phyloP scores from a whole-genome alignment of 2,888 invertebrate species.

The Cyaniris semiargus region DNA sequence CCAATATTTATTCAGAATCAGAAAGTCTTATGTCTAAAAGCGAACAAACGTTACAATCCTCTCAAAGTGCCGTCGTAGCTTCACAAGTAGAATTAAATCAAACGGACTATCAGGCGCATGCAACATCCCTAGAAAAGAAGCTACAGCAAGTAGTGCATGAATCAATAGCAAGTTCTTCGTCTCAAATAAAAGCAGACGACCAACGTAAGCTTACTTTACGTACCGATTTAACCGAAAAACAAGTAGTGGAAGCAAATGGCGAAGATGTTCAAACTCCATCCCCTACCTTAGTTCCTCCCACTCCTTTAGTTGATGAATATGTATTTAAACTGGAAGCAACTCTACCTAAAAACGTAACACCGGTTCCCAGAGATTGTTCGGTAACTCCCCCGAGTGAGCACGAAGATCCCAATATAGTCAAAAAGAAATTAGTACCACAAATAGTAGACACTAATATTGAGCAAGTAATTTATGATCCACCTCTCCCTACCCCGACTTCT shows the following conservation, averaged over 20 bases:
- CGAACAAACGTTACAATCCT: conserved; percentile 21
- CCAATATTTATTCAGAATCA: neutral
- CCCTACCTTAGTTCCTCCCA: conserved; percentile 60
- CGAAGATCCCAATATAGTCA: conserved; percentile 64
- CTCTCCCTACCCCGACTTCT: conserved; percentile 56
- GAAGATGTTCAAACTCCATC: conserved; percentile 43
- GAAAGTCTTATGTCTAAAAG: neutral
- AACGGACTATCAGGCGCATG: neutral
- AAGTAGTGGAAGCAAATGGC: conserved; percentile 38
- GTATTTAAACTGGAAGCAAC: conserved; percentile 62
- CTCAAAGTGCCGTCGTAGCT: conserved; percentile 3
- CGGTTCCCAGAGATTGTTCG: conserved; percentile 52
- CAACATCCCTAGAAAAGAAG: neutral
- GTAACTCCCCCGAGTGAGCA: conserved; percentile 49
- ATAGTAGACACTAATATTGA: conserved; percentile 65
- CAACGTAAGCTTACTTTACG: conserved; percentile 27
- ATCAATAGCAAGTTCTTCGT: neutral
- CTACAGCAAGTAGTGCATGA: conserved; percentile 4
- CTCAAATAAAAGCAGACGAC: conserved; percentile 27
- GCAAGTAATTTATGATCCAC: conserved; percentile 60
- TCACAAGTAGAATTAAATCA: neutral
- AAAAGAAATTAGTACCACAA: conserved; percentile 63
- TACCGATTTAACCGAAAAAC: conserved; percentile 39
- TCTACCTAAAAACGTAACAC: conserved; percentile 57
- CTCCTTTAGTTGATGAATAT: conserved; percentile 71